Base-by-base conservation (phyloP, 2,797 vertebrate species). In the Girardinus metallicus region DNA sequence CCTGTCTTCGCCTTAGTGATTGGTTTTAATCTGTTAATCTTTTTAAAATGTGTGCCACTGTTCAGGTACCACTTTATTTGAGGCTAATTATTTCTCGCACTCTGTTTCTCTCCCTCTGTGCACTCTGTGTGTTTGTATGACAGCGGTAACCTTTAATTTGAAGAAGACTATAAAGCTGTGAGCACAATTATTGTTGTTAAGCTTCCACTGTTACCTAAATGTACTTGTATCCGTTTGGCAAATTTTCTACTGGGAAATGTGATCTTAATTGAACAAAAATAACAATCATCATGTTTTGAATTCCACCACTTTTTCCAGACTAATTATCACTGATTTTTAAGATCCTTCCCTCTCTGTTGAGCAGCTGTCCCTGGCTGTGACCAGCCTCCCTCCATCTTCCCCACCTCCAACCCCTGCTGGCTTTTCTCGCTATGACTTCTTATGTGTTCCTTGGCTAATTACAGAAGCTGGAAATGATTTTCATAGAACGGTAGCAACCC, bases 81-180 rank as follows among this genome's bases (percentile, higher is more conserved):
- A 53, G 3, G 66, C 39, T 70, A 43, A 70, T 70, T 70, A 70
- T 70, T 43, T 44, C 66, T 70, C 2, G 1, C 4, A 26, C 39
- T 43, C 39, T 6, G 7, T 44, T 71, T 75, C 5, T 47, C 26
- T 68, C 1, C 55, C 49, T 80, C 23, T 75, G 41, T 78, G 68
- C 74, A 13, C 66, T n/a, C 39, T 18, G 16, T 11, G 12, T 57
- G 39, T 16, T 0, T 66, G 70, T 43, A 26, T 44, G 72, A 43
- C 43, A 79, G 47, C 29, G 46, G 71, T 57, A 70, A 44, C 31
- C 75, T 83, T 78, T 85, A 31, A 85, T 85, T 83, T 85, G 0
- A 72, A 78, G 73, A 78, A 43, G 47, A 13, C 81, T 72, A 12
- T 68, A 62, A 71, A 75, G 49, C 53, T 70, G 66, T 70, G 66